These are phyloP conservation scores for Sminthurides aquaticus DNA, from an alignment of 2,888 invertebrate species.

Conservation along the genomic window DNA sequence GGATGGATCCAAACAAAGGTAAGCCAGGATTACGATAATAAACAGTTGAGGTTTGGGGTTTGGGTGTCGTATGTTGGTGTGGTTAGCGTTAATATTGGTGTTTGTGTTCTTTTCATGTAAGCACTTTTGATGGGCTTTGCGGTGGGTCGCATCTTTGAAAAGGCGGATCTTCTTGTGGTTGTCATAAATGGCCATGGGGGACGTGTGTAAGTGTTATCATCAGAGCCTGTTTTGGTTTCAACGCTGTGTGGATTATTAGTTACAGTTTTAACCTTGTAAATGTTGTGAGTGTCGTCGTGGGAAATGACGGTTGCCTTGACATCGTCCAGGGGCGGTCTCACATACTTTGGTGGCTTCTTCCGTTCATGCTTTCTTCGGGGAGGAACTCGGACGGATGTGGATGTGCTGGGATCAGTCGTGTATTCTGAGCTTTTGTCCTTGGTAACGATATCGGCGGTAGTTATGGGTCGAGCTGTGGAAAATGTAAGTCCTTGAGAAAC, in stretches of 20 bases:
- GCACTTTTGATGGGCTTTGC: conserved; percentile 35
- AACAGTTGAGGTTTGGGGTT: conserved; percentile 33
- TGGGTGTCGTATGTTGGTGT: conserved; percentile 37
- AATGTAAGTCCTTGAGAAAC: conserved; percentile 23
- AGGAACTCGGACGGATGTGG: conserved; percentile 1
- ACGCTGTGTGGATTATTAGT: conserved; percentile 5
- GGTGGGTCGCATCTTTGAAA: conserved; percentile 28
- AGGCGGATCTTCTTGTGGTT: conserved; percentile 10
- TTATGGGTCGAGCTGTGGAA: conserved; percentile 22
- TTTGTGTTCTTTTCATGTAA: conserved; percentile 27
- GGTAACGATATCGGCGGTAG: conserved; percentile 29
- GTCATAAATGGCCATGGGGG: conserved; percentile 23
- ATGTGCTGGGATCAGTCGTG: conserved; percentile 4
- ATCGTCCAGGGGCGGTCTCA: conserved; percentile 35
- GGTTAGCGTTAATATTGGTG: conserved; percentile 27
- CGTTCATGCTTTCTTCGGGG: conserved; percentile 9
- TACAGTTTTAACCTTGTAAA: conserved; percentile 32
- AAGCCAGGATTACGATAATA: conserved; percentile 37
- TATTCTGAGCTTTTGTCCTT: conserved; percentile 23
- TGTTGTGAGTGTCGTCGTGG: conserved; percentile 37
- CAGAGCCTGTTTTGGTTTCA: conserved; percentile 27
- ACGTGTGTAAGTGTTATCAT: conserved; percentile 12
- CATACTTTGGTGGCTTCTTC: conserved; percentile 34
- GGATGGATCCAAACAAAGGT: conserved; percentile 14
- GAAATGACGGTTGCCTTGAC: conserved; percentile 32